phyloP scores from a whole-genome alignment of 1,140 invertebrate genomes.

The Macrobrachium nipponense region DNA sequence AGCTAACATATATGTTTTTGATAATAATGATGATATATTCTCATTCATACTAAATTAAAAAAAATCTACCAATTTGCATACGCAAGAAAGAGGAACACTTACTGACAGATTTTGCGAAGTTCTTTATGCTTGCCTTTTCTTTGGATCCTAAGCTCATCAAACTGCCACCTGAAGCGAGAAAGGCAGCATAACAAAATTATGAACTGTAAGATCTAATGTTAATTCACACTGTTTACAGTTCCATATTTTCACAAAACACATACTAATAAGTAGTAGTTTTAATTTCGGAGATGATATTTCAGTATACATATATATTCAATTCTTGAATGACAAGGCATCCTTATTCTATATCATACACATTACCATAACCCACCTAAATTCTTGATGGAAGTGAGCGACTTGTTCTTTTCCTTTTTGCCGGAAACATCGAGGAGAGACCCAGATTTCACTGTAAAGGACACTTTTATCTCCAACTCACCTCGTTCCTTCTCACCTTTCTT shows the following conservation, averaged over 20 bases:
- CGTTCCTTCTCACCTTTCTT: slow-evolving; percentile 79
- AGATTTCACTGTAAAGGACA: slow-evolving; percentile 86
- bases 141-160: slow-evolving; percentile 53
- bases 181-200: slow-evolving; percentile 4
- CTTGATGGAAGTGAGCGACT: slow-evolving; percentile 49
- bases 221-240: too few relatives aligned
- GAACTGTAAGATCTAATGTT: too few relatives aligned
- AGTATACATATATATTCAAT: background rate
- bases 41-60: background rate
- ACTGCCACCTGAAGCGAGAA: slow-evolving; percentile 41
- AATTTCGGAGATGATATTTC: background rate
- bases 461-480: slow-evolving; percentile 90
- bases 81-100: background rate
- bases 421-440: slow-evolving; percentile 71
- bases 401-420: slow-evolving; percentile 45
- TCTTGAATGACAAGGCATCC: background rate
- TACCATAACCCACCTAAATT: slow-evolving; percentile 29
- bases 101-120: slow-evolving; percentile 56
- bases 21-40: too few relatives aligned
- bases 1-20: too few relatives aligned
- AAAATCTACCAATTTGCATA: background rate
- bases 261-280: too few relatives aligned
- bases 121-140: slow-evolving; percentile 52
- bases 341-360: background rate
- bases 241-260: too few relatives aligned